These are phyloP conservation scores for Phyllopteryx taeniolatus DNA, from an alignment of 2,113 vertebrate species.

Conservation along the genomic window DNA sequence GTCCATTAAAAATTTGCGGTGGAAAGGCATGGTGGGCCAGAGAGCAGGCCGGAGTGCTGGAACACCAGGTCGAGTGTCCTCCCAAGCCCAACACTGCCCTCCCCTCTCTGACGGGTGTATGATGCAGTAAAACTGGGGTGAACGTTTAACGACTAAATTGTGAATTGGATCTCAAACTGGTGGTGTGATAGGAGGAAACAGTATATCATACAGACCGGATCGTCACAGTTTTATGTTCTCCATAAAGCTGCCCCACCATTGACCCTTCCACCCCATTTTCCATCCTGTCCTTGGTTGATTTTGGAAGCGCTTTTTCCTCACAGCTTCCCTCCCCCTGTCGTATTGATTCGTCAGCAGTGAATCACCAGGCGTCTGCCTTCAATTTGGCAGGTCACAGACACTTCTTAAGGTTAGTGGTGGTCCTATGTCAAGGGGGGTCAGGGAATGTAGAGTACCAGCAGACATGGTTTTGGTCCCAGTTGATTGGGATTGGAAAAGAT, in stretches of 20 bases:
- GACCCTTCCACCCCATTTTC: conserved; percentile 47
- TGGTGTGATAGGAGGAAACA: not conserved
- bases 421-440: conserved; percentile 14
- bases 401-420: conserved; percentile 26
- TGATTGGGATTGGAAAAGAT: not conserved
- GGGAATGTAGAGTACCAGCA: conserved; percentile 1
- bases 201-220: not conserved
- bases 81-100: no score
- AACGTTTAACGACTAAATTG: not conserved
- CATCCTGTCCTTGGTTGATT: conserved; percentile 27
- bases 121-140: not conserved
- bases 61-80: no score
- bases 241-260: conserved; percentile 28
- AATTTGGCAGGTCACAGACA: conserved; percentile 31
- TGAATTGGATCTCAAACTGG: not conserved
- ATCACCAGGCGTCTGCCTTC: conserved; percentile 33
- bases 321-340: conserved; percentile 22
- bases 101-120: no score
- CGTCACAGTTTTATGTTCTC: not conserved
- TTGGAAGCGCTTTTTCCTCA: conserved; percentile 41
- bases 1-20: no score
- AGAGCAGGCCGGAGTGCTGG: no score
- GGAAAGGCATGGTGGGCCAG: no score
- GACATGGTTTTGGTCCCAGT: conserved; percentile 10
- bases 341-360: conserved; percentile 53